Evolutionary conservation across 2,113 vertebrate species (phyloP).

Genomic region (human (Homo sapiens)): GRCh38 chr9:29823001-29823500

Average conservation of each 20-base stretch:
- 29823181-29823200: background rate
- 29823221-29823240: background rate
- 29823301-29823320: background rate
- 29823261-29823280: background rate
- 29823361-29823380: background rate
- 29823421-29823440: background rate
- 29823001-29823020: background rate
- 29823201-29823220: background rate
- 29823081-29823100: background rate
- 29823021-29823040: background rate
- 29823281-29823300: background rate
- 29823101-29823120: background rate
- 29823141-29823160: background rate
- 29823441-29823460: background rate
- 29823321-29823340: background rate
- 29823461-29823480: background rate
- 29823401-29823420: background rate
- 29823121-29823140: background rate
- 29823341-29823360: background rate
- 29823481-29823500: background rate
- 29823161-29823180: background rate
- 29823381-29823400: background rate
- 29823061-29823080: background rate
- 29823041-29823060: background rate
- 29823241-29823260: background rate